Percentiles rank a stretch among this genome's conserved stretches.
These are phyloP conservation scores for Ommatoiulus sabulosus DNA, from an alignment of 2,888 invertebrate genomes.

Conservation along the genomic window DNA sequence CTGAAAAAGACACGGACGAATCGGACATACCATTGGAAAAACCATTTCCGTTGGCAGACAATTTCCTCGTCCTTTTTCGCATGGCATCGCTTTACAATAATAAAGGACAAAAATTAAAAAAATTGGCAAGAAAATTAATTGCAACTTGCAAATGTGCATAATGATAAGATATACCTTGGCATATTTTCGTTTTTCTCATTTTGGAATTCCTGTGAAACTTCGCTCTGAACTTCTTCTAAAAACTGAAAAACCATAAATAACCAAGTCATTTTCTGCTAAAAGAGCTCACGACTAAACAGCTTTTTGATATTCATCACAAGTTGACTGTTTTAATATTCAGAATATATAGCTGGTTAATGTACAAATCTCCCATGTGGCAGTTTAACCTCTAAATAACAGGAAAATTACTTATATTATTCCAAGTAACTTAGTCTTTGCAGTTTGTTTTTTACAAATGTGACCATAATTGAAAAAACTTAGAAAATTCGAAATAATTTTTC, in stretches of 20 bases:
- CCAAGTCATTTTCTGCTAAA: neutral
- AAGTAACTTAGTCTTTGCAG: too few species aligned
- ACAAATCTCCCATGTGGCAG: too few species aligned
- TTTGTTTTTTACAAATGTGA: too few species aligned
- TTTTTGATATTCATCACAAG: too few species aligned
- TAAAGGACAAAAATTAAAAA: neutral
- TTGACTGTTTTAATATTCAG: too few species aligned
- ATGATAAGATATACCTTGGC: neutral
- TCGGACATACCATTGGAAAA: neutral
- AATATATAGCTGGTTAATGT: too few species aligned
- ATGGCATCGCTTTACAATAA: neutral
- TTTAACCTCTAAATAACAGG: too few species aligned
- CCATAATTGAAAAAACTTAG: too few species aligned
- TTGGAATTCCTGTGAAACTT: constrained; percentile 46
- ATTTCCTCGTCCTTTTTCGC: neutral
- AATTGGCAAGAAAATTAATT: neutral
- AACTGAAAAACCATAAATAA: constrained; percentile 51
- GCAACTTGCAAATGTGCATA: neutral
- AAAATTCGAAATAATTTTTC: too few species aligned
- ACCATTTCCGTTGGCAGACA: constrained; percentile 9
- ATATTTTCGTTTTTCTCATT: constrained; percentile 26
- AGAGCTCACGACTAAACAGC: neutral
- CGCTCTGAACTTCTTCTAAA: constrained; percentile 54
- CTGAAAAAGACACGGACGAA: neutral
- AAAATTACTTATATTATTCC: too few species aligned